Evolutionary conservation across 2,797 vertebrate genomes (phyloP), one percentile per base, ranked within the genome.

Genomic region (Sorex maritimensis): DNA sequence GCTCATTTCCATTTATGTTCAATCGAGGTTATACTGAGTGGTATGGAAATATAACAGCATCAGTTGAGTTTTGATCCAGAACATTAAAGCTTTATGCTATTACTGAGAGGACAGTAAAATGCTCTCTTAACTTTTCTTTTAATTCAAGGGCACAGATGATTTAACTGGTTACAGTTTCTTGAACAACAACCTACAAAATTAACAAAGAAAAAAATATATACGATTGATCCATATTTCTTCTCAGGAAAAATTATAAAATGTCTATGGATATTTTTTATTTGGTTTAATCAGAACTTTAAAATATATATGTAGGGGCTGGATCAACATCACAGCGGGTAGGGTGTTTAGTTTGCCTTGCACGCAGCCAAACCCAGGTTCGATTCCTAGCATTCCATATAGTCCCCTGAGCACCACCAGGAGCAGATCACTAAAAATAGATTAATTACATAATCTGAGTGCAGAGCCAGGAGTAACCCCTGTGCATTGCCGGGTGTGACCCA

Each of bases 1-100:
- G 58, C 13, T 83, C 11, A 88, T 72, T 91, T 74, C n/a, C 44
- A 55, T 80, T 81, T 85, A 77, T 90, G 28, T 84, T 95, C 75
- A 58, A 0, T 65, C 75, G 68, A 88, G 30, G n/a, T 15, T 72
- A 52, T 79, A 41, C 24, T 55, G 6, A 30, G 5, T 81, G 11
- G 55, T 34, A 38, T 14, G 17, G 9, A 81, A 85, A n/a, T 81
- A 19, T 28, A 46, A 74, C 3, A 92, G 4, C 55, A 77, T 61
- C 49, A 73, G 12, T 90, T 26, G 69, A 86, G 19, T 21, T 90
- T 88, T 72, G 23, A 83, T 71, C 15, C 23, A 41, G 44, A 75
- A 93, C n/a, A 75, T 3, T 38, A 11, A 71, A 26, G 38, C 15
- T 67, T 12, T 72, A 7, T 44, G 15, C 10, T 69, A 38, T 74